Conservation (phyloP, 2,888 invertebrate species). For the Leucophenga montana region DNA sequence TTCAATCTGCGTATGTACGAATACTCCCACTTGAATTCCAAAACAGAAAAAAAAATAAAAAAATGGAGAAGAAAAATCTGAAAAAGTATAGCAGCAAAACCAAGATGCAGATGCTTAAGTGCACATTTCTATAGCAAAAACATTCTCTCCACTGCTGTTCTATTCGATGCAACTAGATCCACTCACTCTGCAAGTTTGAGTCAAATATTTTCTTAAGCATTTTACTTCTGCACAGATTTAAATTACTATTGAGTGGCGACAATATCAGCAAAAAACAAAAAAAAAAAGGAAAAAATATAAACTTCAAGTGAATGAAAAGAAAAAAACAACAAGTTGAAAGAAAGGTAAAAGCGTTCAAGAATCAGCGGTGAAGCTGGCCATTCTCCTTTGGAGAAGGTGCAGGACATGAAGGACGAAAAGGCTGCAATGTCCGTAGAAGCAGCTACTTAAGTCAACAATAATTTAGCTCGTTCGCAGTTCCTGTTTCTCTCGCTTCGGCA, state of each 20-base stretch:
- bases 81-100: not conserved
- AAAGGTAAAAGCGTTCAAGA: slow-evolving; percentile 39
- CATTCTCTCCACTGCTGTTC: not conserved
- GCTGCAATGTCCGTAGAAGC: not conserved
- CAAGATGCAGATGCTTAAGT: slow-evolving; percentile 23
- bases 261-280: not conserved
- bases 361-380: slow-evolving; percentile 18
- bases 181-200: not conserved
- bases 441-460: slow-evolving; percentile 40
- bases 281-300: too few relatives aligned
- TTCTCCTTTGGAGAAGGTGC: not conserved
- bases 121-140: slow-evolving; percentile 29
- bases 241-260: slow-evolving; percentile 54
- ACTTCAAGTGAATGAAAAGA: not conserved
- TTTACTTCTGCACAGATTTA: slow-evolving; percentile 52
- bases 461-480: slow-evolving; percentile 28
- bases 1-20: not conserved
- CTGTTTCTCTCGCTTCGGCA: not conserved
- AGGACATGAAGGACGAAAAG: not conserved
- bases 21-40: slow-evolving; percentile 21
- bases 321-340: not conserved
- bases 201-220: slow-evolving; percentile 33
- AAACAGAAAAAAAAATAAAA: not conserved
- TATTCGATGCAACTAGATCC: not conserved
- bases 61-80: not conserved